Base-by-base conservation (phyloP, 2,113 vertebrate species). In the Sinocyclocheilus rhinocerous region DNA sequence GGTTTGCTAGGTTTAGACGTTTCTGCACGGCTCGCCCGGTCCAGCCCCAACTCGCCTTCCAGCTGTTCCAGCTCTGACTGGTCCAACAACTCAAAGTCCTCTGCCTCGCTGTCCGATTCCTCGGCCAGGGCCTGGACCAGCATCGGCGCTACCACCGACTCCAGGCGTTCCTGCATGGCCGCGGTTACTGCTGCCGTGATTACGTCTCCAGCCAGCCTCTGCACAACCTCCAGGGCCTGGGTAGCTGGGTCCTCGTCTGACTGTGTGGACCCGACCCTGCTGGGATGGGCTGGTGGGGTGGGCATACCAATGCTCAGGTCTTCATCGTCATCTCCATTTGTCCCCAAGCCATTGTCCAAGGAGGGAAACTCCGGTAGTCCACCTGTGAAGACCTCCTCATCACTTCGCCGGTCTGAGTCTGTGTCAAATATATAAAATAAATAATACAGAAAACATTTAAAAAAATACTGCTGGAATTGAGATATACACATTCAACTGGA, bases 61-160 rank as follows among this genome's bases (percentile, higher is more conserved):
- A 98, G 96, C 75, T 98, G 97, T 92, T 99, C 97, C 84, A 99
- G 95, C 96, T 99, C 98, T 2, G 98, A 97, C 93, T 99, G 97
- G 92, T 99, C 98, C 91, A 99, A 95, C 89, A 99, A 95, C 96
- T 99, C 98, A 93, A 99, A 99, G 94, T 99, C 98, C 91, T 99
- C 97, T 82, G 97, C 96, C 55, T 99, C 98, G 4, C 96, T 95
- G 93, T 99, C 98, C 63, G 97, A 97, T 87, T 98, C 97, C 87
- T 97, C 96, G 0, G 84, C 93, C 15, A 91, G 76, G 55, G 93
- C 93, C 87, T 92, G 90, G 85, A 91, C 92, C 86, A 94, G 89
- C 0, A 89, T 92, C 59, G 93, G 90, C 0, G 93, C 80, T 1
- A 91, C 79, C 0, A 86, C 90, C 0, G 94, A 89, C 75, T 95